These are phyloP conservation scores for Bolborhynchus lineola DNA, from an alignment of 2,113 vertebrate species.

Conservation along the genomic window DNA sequence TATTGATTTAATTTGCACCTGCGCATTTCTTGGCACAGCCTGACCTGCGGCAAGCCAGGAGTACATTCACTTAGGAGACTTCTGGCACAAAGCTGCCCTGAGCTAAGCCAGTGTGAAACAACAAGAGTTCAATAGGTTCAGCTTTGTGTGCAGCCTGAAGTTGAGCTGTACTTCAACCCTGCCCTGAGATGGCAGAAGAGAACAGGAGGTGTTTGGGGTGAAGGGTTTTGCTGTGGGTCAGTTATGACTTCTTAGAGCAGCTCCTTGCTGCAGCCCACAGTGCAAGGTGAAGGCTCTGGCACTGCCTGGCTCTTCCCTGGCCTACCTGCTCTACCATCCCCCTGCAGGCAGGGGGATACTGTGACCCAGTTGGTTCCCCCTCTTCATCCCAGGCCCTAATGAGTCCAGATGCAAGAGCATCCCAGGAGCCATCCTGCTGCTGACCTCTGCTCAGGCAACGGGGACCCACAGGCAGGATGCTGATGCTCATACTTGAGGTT, in stretches of 20 bases:
- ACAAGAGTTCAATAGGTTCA: neutral
- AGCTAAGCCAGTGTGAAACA: neutral
- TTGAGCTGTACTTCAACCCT: neutral
- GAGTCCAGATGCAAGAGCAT: fast-evolving
- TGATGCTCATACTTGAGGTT: neutral
- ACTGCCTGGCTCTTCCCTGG: neutral
- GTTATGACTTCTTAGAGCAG: neutral
- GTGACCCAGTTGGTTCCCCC: neutral
- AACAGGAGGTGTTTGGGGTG: neutral
- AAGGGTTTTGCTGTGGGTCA: neutral
- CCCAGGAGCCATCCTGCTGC: neutral
- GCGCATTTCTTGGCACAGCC: constrained; percentile 16
- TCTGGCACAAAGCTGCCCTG: constrained; percentile 44
- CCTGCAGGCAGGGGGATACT: too few relatives aligned
- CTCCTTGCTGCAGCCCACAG: neutral
- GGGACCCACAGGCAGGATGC: neutral
- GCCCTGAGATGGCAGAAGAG: neutral
- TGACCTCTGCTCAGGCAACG: fast-evolving
- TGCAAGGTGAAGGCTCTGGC: neutral
- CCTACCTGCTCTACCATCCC: neutral
- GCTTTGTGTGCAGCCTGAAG: neutral
- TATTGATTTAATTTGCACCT: constrained; percentile 58
- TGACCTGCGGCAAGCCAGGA: neutral
- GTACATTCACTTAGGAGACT: constrained; percentile 8
- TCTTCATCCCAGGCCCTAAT: neutral